Conservation (phyloP, 2,888 invertebrate species). For the Scaptomyza tumidula region DNA sequence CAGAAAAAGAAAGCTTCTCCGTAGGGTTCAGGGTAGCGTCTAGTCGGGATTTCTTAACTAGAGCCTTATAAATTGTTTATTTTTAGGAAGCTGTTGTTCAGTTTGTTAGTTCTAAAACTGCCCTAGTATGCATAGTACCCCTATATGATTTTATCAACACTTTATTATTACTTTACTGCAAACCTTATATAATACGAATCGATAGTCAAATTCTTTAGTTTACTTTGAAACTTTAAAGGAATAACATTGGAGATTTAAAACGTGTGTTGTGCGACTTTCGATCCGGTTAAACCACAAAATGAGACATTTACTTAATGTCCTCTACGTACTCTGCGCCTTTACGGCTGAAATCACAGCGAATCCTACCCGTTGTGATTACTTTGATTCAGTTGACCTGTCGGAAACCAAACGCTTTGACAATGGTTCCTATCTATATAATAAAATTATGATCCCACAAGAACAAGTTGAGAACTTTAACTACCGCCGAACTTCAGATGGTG, state of each 20-base stretch:
- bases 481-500: neutral
- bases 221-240: neutral
- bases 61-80: no score
- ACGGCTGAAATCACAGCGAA: neutral
- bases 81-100: no score
- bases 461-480: constrained; percentile 41
- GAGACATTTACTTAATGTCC: neutral
- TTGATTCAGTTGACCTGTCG: constrained; percentile 57
- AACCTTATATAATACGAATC: neutral
- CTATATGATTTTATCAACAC: neutral
- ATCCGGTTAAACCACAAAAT: neutral
- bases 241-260: neutral
- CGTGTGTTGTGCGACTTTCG: neutral
- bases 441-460: constrained; percentile 49
- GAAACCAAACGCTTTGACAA: constrained; percentile 27
- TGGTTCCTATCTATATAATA: constrained; percentile 58
- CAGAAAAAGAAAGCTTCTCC: no score
- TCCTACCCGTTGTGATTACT: constrained; percentile 39
- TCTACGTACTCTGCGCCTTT: neutral
- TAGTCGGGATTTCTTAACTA: no score
- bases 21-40: no score
- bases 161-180: neutral
- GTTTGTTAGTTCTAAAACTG: neutral
- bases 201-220: constrained; percentile 7
- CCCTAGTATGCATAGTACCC: neutral